Evolutionary conservation across 2,797 vertebrate genomes (phyloP).

Genomic region (Tenualosa ilisha): DNA sequence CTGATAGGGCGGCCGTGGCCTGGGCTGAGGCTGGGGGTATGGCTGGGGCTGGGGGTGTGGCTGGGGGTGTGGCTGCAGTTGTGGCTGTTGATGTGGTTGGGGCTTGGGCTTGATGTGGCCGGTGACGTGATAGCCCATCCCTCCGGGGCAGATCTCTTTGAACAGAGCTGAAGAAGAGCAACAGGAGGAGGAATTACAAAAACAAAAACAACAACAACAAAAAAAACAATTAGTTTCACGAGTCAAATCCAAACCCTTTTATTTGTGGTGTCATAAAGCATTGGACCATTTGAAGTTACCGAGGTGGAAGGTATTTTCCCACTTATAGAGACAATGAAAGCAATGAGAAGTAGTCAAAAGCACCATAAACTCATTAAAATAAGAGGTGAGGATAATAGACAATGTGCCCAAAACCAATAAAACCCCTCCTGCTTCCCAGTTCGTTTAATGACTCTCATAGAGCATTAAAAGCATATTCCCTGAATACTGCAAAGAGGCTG

Average conservation of each 20-base stretch:
- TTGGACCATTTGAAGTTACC: not conserved
- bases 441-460: not conserved
- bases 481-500: not conserved
- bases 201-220: too few relatives aligned
- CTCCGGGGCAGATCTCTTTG: slow-evolving; percentile 98
- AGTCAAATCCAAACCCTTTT: not conserved
- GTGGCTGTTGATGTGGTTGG: not conserved
- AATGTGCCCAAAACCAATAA: slow-evolving; percentile 7
- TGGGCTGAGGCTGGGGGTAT: not conserved
- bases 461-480: not conserved
- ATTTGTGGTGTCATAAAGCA: slow-evolving; percentile 17
- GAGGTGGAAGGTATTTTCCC: slow-evolving; percentile 3
- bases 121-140: slow-evolving; percentile 97
- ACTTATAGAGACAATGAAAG: slow-evolving; percentile 8
- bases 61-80: not conserved
- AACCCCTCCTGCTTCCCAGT: not conserved
- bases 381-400: not conserved
- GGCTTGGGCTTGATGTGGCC: slow-evolving; percentile 67
- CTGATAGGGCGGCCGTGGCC: slow-evolving; percentile 63
- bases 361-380: not conserved
- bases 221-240: not conserved
- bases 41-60: not conserved
- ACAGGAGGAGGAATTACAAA: slow-evolving; percentile 26
- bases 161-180: slow-evolving; percentile 82
- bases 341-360: not conserved